Base-by-base conservation (phyloP, 2,888 invertebrate species). In the Scotopteryx bipunctaria region DNA sequence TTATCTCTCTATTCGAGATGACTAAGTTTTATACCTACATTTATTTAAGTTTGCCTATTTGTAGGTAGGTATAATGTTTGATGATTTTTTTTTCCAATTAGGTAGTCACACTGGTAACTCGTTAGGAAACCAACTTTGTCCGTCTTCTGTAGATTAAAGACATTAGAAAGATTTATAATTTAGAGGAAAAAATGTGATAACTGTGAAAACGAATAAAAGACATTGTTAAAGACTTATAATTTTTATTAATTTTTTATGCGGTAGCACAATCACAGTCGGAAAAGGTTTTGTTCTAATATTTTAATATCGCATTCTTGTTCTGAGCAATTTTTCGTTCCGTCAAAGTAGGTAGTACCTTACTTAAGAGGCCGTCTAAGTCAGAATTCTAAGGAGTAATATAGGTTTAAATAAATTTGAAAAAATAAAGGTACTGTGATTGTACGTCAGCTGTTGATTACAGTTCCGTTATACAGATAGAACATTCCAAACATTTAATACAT, bases 261-360 rank as follows among this genome's bases (percentile, higher is more conserved):
- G 53, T 55, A 54, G 61, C 59, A 59, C 59, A 62, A 59, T 62
- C 54, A 59, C 59, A 55, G 59, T 62, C 48, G 49, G 51, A 57
- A 48, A 40, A 4, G 14, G 21, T 40, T 41, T 19, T 15, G 11
- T 16, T 23, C 33, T 15, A 9, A 47, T n/a, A n/a, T n/a, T n/a
- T n/a, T n/a, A n/a, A n/a, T n/a, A n/a, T 33, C 40, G 19, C 14
- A 42, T 42, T 6, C 32, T 38, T 33, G 14, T 15, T 23, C 11
- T 47, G 53, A 47, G 47, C 42, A 43, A 32, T 37, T 19, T 45
- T 23, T 8, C 6, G 5, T 37, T 6, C 15, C 17, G 6, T 32
- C 4, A 16, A 16, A 9, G 14, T 17, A 13, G 36, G 13, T n/a
- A 3, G 15, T 17, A 5, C 6, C 1, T 17, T n/a, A 1, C 9